Percentiles rank a stretch among this genome's conserved stretches.
Evolutionary conservation across 2,113 vertebrate genomes (phyloP).

Genomic region (Dissostichus mawsoni): DNA sequence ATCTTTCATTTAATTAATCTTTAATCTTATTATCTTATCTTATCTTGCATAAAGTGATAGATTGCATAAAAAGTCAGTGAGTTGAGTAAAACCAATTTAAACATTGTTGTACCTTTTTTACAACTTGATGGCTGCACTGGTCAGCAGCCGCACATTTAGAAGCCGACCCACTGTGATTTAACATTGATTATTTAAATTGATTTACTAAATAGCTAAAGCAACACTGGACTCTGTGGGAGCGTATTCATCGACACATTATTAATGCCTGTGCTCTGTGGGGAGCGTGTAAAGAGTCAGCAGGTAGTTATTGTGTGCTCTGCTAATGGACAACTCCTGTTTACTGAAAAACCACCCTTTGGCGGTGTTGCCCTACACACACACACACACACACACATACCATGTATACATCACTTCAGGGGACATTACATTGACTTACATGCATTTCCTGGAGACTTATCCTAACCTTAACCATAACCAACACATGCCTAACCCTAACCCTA

Average conservation of each 20-base stretch:
- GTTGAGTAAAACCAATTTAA: too few relatives aligned
- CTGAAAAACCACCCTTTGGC: neutral
- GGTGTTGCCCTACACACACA: neutral
- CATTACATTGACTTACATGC: too few relatives aligned
- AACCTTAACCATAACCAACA: too few relatives aligned
- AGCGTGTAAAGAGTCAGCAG: constrained; percentile 31
- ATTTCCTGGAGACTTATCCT: too few relatives aligned
- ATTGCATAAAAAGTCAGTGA: too few relatives aligned
- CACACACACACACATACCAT: neutral
- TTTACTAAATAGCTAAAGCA: neutral
- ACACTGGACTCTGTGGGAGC: neutral
- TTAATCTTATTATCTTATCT: too few relatives aligned
- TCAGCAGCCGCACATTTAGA: neutral
- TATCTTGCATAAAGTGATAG: too few relatives aligned
- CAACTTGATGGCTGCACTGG: neutral
- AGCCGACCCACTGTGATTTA: neutral
- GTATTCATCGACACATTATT: neutral
- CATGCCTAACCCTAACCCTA: too few relatives aligned
- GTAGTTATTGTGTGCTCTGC: constrained; percentile 14
- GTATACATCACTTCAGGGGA: too few relatives aligned
- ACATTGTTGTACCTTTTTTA: too few relatives aligned
- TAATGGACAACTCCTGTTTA: constrained; percentile 18
- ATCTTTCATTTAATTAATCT: too few relatives aligned
- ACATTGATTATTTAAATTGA: neutral
- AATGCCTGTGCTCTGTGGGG: constrained; percentile 13